Evolutionary conservation across 2,888 invertebrate species (phyloP).

Genomic region (Dinocampus coccinellae): DNA sequence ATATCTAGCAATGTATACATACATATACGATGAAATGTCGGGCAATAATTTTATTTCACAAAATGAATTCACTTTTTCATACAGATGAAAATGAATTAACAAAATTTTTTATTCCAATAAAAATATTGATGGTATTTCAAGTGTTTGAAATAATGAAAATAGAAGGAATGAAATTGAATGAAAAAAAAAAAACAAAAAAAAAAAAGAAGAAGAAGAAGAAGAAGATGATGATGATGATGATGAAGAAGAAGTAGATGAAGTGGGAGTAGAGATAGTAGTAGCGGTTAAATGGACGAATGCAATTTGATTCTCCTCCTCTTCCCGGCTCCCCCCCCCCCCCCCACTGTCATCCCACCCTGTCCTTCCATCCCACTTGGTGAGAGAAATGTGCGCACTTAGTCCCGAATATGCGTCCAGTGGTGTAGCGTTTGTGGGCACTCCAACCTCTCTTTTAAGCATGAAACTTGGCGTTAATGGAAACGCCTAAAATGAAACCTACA

Average conservation of each 20-base stretch:
- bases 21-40: not conserved
- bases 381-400: conserved; percentile 1
- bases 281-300: not conserved
- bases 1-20: conserved; percentile 22
- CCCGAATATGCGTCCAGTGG: conserved; percentile 11
- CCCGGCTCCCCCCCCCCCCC: too few species aligned
- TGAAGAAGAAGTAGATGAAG: too few species aligned
- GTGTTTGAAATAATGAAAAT: not conserved
- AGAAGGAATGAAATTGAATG: too few species aligned
- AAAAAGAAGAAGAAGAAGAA: too few species aligned
- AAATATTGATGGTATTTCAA: not conserved
- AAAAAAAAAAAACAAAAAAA: too few species aligned
- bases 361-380: not conserved
- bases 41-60: not conserved
- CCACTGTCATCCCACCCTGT: not conserved
- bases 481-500: conserved; percentile 44
- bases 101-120: not conserved
- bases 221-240: too few species aligned
- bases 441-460: conserved; percentile 22
- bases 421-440: not conserved
- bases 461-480: conserved; percentile 42
- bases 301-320: not conserved
- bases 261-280: too few species aligned
- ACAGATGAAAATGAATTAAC: not conserved
- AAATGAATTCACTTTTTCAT: not conserved